These are phyloP conservation scores for Hippocampus kuda DNA, from an alignment of 2,797 vertebrate genomes.

Conservation along the genomic window DNA sequence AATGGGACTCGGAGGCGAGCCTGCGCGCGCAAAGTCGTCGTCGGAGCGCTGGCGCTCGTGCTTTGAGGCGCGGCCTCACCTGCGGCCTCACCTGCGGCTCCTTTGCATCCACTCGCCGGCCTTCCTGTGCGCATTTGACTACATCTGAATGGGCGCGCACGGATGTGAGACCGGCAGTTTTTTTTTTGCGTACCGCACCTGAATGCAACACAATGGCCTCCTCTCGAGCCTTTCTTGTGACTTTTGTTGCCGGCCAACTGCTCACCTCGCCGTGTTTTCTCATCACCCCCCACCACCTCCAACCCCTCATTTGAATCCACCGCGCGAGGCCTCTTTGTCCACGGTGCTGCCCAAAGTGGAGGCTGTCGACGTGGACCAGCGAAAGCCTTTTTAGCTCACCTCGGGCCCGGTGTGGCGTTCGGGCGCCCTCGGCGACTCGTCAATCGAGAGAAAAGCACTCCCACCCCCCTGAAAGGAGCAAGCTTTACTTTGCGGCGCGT, in stretches of 20 bases:
- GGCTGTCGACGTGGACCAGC: constrained; percentile 50
- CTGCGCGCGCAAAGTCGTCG: too few species aligned
- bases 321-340: constrained; percentile 52
- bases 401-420: constrained; percentile 22
- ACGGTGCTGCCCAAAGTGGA: constrained; percentile 37
- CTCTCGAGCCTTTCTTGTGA: too few species aligned
- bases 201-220: too few species aligned
- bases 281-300: constrained; percentile 27
- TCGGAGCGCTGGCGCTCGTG: too few species aligned
- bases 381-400: constrained; percentile 40
- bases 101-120: too few species aligned
- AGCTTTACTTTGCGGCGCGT: constrained; percentile 3
- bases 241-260: constrained; percentile 19
- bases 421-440: constrained; percentile 11
- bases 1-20: too few species aligned
- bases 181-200: too few species aligned
- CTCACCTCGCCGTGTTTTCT: constrained; percentile 17
- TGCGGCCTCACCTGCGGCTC: too few species aligned
- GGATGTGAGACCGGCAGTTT: too few species aligned
- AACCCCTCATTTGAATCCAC: constrained; percentile 58
- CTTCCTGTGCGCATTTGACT: too few species aligned
- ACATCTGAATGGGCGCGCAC: too few species aligned
- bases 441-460: not conserved
- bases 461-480: constrained; percentile 11
- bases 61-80: too few species aligned